Percentiles rank a stretch among this genome's conserved stretches.
These are phyloP conservation scores for Molossus molossus DNA, from an alignment of 2,797 vertebrate genomes.

Conservation along the genomic window DNA sequence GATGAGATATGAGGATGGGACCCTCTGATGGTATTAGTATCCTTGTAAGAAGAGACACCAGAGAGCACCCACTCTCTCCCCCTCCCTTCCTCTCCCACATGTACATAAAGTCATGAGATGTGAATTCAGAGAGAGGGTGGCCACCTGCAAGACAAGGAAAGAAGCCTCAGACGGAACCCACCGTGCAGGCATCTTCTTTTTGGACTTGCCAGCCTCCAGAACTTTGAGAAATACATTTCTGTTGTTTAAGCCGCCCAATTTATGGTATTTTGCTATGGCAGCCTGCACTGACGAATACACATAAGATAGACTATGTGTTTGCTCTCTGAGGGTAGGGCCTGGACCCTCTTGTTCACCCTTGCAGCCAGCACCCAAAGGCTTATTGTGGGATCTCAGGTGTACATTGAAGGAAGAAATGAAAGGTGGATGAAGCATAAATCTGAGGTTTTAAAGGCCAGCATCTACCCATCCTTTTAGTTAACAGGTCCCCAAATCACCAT, in stretches of 20 bases:
- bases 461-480: background rate
- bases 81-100: no score
- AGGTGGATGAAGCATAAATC: background rate
- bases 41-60: background rate
- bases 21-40: background rate
- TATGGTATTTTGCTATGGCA: background rate
- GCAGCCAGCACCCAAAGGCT: background rate
- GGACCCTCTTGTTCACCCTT: background rate
- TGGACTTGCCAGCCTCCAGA: background rate
- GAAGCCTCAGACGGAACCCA: background rate
- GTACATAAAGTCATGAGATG: background rate
- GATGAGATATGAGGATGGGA: background rate
- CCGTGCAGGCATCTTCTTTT: background rate
- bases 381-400: background rate
- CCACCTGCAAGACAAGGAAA: background rate
- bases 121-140: background rate
- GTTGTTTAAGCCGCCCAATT: background rate
- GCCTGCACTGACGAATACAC: background rate
- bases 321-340: background rate
- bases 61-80: background rate
- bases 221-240: background rate
- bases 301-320: background rate
- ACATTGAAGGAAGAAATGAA: conserved; percentile 4
- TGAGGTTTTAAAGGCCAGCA: background rate
- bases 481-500: background rate